Base-by-base conservation (phyloP, 2,888 invertebrate genomes). In the Ischnura elegans region DNA sequence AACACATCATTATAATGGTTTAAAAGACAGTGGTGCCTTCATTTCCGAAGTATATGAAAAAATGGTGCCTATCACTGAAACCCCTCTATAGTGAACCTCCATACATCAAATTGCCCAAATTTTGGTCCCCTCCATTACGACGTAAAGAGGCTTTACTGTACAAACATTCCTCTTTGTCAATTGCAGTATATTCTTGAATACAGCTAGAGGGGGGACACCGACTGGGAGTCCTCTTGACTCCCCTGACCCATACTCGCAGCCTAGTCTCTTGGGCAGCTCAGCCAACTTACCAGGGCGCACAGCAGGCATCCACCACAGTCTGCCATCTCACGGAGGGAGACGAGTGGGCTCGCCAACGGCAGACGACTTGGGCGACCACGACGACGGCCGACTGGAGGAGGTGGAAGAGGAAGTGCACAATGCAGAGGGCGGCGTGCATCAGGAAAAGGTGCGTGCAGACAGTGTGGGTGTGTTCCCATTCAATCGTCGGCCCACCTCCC, bases 181-280 rank as follows among this genome's bases (percentile, higher is more conserved):
- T 97, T 97, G 94, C 97, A 98, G 98, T 96, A 98, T 98, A 96
- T 97, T 98, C 95, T 97, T 98, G 94, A 98, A 98, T 96, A 98
- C 98, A 95, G 98, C 98, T 95, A 97, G 97, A 95, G 98, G 98
- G 93, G 97, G 97, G 94, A 98, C 98, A 93, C 97, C 98, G 8
- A 96, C 98, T 94, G 98, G 98, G 94, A 98, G 98, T 94, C 98
- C 98, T n/a, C 96, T 98, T 95, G 98, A 98, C 96, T 98, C 98
- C 25, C 98, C 98, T 43, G 98, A 98, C n/a, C 90, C 90, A 13
- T 90, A 90, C 43, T 90, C 90, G 16, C 90, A 90, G 21, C 90
- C 90, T 43, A 61, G 61, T n/a, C 61, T 90, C 45, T 43, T 90
- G 61, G 90, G 90, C 55, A 90, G 90, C 61, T 55, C 90, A n/a